Evolutionary conservation across 2,888 invertebrate genomes (phyloP).

Genomic region (Drosophila gaucha): DNA sequence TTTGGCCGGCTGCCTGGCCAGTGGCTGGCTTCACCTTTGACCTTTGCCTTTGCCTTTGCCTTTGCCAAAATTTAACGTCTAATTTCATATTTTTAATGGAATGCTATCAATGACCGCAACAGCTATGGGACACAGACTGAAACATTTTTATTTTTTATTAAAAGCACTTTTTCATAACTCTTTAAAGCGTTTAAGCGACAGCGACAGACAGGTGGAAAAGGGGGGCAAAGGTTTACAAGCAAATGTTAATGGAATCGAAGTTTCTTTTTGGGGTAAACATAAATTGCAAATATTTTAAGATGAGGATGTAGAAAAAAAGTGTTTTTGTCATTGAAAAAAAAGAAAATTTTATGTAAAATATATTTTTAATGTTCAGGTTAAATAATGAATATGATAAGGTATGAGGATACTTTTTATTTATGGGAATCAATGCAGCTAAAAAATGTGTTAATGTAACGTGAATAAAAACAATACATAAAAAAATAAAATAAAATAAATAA

Average conservation of each 20-base stretch:
- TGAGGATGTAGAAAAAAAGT: background rate
- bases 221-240: background rate
- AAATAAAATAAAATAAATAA: too few species aligned
- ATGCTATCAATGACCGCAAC: slow-evolving; percentile 42
- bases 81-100: slow-evolving; percentile 59
- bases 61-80: slow-evolving; percentile 42
- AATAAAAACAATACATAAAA: too few species aligned
- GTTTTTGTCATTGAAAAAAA: background rate
- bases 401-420: too few species aligned
- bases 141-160: slow-evolving; percentile 34
- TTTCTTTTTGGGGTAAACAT: slow-evolving; percentile 20
- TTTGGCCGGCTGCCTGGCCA: slow-evolving; percentile 58
- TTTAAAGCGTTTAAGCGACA: background rate
- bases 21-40: slow-evolving; percentile 67
- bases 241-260: slow-evolving; percentile 21
- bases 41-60: slow-evolving; percentile 55
- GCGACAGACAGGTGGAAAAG: background rate
- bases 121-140: too few species aligned
- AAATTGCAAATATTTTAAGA: slow-evolving; percentile 41
- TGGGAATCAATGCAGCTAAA: too few species aligned
- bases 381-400: too few species aligned
- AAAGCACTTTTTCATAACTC: slow-evolving; percentile 3
- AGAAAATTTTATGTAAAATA: too few species aligned
- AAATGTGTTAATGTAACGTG: too few species aligned
- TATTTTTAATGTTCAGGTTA: too few species aligned